Percentiles rank a stretch among this genome's conserved stretches.
Conservation (phyloP, 2,888 invertebrate species). For the Boloria selene region DNA sequence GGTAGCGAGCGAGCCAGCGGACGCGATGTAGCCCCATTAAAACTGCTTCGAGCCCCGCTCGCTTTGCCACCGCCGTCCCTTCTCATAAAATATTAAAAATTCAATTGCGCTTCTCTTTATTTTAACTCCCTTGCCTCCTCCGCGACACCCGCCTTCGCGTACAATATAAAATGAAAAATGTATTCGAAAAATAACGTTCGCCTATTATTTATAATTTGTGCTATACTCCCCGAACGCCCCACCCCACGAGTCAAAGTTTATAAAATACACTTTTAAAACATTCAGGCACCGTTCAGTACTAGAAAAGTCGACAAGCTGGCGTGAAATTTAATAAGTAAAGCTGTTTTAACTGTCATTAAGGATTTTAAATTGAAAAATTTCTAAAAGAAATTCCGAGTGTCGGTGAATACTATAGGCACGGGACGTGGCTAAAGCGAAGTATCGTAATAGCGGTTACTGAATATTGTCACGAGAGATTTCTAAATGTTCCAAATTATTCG, state of each 20-base stretch:
- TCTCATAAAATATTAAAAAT: constrained; percentile 83
- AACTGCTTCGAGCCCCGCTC: constrained; percentile 65
- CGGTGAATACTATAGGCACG: neutral
- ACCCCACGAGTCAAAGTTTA: constrained; percentile 32
- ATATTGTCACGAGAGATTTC: neutral
- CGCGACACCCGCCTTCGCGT: constrained; percentile 66
- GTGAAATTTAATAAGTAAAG: constrained; percentile 33
- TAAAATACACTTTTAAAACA: constrained; percentile 36
- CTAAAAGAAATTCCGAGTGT: neutral
- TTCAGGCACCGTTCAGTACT: constrained; percentile 37
- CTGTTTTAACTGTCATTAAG: constrained; percentile 26
- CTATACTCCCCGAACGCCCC: constrained; percentile 47
- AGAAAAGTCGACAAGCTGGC: constrained; percentile 30
- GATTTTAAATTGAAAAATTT: constrained; percentile 13
- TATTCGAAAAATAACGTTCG: constrained; percentile 79
- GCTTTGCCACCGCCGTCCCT: constrained; percentile 59
- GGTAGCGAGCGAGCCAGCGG: constrained; percentile 43
- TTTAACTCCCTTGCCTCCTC: constrained; percentile 75
- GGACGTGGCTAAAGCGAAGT: neutral
- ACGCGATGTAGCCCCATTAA: constrained; percentile 73
- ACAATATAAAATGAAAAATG: constrained; percentile 81
- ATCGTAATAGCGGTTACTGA: neutral
- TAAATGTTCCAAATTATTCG: neutral
- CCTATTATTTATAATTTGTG: constrained; percentile 80
- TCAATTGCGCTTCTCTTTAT: constrained; percentile 83